Conservation (phyloP, 1,140 invertebrate genomes). For the Sarcophaga bullata region DNA sequence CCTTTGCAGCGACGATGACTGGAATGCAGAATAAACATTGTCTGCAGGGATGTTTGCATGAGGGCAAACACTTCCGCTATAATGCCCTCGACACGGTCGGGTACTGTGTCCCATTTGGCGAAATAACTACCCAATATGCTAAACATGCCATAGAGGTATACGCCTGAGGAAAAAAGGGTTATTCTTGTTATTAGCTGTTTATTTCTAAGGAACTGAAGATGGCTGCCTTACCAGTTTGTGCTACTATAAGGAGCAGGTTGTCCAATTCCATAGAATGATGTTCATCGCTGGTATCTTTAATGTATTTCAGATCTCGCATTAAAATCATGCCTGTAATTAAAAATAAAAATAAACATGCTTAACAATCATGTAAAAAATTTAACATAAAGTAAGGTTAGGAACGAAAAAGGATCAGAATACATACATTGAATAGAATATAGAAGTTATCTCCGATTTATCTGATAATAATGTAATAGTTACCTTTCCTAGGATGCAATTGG, state of each 20-base stretch:
- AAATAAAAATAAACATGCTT: not conserved
- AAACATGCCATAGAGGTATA: constrained; percentile 90
- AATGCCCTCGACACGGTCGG: constrained; percentile 69
- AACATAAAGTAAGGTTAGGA: too few relatives aligned
- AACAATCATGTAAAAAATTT: too few relatives aligned
- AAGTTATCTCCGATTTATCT: too few relatives aligned
- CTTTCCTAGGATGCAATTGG: too few relatives aligned
- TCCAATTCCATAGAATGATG: constrained; percentile 78
- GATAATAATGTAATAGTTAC: too few relatives aligned
- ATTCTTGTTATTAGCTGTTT: not conserved
- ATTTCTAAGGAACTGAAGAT: not conserved
- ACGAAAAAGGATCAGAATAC: too few relatives aligned
- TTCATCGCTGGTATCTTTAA: constrained; percentile 68
- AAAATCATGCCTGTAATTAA: constrained; percentile 70
- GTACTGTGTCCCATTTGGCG: constrained; percentile 70
- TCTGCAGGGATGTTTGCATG: constrained; percentile 78
- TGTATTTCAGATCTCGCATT: constrained; percentile 71
- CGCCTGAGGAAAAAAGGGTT: constrained; percentile 64
- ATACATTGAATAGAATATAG: too few relatives aligned
- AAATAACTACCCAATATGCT: constrained; percentile 84
- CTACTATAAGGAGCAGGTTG: constrained; percentile 84
- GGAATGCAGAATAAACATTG: constrained; percentile 87
- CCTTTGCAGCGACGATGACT: constrained; percentile 76
- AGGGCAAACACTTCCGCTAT: constrained; percentile 72
- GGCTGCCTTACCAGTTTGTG: constrained; percentile 73